Evolutionary conservation across 2,888 invertebrate genomes (phyloP).

Genomic region (Polylopha cassiicola): DNA sequence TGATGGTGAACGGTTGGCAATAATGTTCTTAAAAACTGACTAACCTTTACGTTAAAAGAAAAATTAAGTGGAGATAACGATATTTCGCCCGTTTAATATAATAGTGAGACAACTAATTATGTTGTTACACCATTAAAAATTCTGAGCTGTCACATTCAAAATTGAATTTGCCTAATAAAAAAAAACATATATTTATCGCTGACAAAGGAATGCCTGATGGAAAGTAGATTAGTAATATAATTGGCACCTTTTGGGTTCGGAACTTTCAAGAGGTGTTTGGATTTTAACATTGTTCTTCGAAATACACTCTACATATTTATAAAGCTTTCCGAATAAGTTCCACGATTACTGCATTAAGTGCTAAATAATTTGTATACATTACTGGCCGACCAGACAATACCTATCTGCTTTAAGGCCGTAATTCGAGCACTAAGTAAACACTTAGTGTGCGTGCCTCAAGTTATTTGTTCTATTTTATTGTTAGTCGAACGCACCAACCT

Average conservation of each 20-base stretch:
- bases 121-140: no score
- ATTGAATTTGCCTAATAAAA: no score
- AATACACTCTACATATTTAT: no score
- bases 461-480: constrained; percentile 65
- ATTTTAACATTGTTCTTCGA: no score
- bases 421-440: constrained; percentile 38
- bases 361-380: constrained; percentile 3
- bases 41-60: background rate
- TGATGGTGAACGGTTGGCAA: constrained; percentile 16
- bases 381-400: constrained; percentile 23
- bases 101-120: background rate
- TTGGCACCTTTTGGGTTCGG: no score
- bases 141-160: no score
- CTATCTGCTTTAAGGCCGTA: constrained; percentile 30
- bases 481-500: constrained; percentile 64
- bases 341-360: background rate
- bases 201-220: no score
- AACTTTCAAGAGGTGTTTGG: no score
- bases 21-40: constrained; percentile 7
- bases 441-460: constrained; percentile 52
- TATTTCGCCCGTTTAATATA: background rate
- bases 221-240: no score
- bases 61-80: background rate
- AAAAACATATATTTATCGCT: no score
- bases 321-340: no score